Conservation (phyloP, 2,797 vertebrate genomes). For the Hapalemur alaotrensis region DNA sequence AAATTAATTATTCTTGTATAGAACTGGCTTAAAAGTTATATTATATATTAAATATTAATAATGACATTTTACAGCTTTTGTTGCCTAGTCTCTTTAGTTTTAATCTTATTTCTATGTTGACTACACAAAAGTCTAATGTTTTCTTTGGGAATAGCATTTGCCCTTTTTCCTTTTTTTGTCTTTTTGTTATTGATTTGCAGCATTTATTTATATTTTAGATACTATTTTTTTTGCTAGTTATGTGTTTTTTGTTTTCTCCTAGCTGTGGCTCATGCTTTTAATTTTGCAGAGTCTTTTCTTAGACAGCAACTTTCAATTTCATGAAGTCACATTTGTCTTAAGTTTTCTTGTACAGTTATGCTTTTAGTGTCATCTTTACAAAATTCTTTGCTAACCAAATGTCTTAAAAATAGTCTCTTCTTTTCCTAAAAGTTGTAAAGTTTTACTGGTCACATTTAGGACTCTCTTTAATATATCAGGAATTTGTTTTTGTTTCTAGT, state of each 20-base stretch:
- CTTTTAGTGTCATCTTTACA: neutral
- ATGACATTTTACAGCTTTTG: neutral
- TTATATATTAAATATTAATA: conserved; percentile 6
- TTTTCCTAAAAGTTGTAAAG: neutral
- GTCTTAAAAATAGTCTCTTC: neutral
- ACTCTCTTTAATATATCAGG: neutral
- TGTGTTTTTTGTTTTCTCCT: neutral
- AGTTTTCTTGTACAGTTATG: neutral
- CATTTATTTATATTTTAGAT: neutral
- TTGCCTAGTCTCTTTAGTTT: neutral
- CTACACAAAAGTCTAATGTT: neutral
- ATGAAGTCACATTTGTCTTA: neutral
- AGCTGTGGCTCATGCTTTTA: neutral
- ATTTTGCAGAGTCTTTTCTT: neutral
- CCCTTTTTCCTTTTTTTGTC: neutral
- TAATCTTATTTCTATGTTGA: neutral
- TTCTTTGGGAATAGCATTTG: neutral
- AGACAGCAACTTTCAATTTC: neutral
- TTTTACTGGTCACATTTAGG: neutral
- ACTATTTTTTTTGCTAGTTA: neutral
- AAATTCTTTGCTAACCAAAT: neutral
- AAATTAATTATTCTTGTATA: neutral
- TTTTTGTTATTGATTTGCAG: neutral
- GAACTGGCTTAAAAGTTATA: conserved; percentile 16
- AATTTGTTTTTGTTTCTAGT: neutral